Percentiles rank a stretch among this genome's conserved stretches.
Conservation (phyloP, 2,113 vertebrate species). For the Anoura caudifer region DNA sequence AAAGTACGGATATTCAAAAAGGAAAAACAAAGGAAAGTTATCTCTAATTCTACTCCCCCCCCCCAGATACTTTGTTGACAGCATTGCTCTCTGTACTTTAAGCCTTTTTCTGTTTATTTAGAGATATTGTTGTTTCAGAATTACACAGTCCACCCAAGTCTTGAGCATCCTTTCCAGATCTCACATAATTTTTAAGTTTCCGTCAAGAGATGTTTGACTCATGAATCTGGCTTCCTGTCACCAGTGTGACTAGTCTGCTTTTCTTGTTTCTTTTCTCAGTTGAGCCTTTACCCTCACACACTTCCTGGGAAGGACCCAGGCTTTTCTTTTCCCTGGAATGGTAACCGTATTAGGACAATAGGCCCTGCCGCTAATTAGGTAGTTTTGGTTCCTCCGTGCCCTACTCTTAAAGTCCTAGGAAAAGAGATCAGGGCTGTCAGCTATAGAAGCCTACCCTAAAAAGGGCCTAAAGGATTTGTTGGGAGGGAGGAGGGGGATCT, state of each 20-base stretch:
- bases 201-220: neutral
- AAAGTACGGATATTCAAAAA: neutral
- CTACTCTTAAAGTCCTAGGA: neutral
- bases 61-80: no score
- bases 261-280: neutral
- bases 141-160: neutral
- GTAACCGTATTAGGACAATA: constrained; percentile 27
- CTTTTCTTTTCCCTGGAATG: constrained; percentile 51
- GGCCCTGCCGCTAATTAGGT: constrained; percentile 46
- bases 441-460: constrained; percentile 18
- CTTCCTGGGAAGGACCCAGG: constrained; percentile 26
- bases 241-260: neutral
- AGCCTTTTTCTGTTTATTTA: neutral
- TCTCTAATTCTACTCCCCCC: neutral
- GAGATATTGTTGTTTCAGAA: neutral
- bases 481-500: constrained; percentile 67
- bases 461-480: neutral
- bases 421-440: neutral
- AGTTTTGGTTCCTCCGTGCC: neutral
- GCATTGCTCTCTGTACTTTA: no score
- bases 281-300: constrained; percentile 13
- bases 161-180: neutral
- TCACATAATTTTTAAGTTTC: neutral
- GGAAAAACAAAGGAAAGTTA: neutral
- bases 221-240: neutral